phyloP scores from a whole-genome alignment of 1,140 invertebrate species.

The Drosophila bipectinata region DNA sequence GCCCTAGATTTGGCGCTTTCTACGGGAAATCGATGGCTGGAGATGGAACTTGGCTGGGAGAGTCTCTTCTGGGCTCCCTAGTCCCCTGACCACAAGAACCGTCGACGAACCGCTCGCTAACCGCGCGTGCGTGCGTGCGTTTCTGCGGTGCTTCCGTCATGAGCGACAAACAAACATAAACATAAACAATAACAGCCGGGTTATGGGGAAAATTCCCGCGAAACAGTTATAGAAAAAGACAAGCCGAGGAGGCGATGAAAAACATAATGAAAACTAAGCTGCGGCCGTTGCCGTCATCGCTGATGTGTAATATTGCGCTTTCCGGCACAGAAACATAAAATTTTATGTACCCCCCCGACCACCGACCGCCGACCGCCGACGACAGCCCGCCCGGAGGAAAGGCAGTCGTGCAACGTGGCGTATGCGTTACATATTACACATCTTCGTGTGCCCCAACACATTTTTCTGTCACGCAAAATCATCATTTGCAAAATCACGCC shows the following conservation, averaged over 20 bases:
- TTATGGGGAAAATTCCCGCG: slow-evolving; percentile 59
- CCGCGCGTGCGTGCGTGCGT: slow-evolving; percentile 40
- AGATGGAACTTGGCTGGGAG: neutral
- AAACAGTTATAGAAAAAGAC: slow-evolving; percentile 67
- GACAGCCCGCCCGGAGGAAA: slow-evolving; percentile 23
- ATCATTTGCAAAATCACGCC: slow-evolving; percentile 78
- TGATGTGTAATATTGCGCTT: slow-evolving; percentile 67
- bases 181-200: slow-evolving; percentile 10
- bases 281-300: slow-evolving; percentile 48
- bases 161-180: slow-evolving; percentile 29
- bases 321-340: slow-evolving; percentile 80
- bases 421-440: slow-evolving; percentile 76
- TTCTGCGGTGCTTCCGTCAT: slow-evolving; percentile 60
- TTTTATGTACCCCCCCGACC: slow-evolving; percentile 65
- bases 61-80: neutral
- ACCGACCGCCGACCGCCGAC: slow-evolving; percentile 53
- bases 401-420: slow-evolving; percentile 69
- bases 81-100: slow-evolving; percentile 23
- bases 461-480: slow-evolving; percentile 81
- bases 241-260: slow-evolving; percentile 10
- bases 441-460: slow-evolving; percentile 58
- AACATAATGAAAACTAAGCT: slow-evolving; percentile 49
- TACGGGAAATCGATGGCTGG: neutral
- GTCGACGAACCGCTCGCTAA: slow-evolving; percentile 43
- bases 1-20: neutral